Base-by-base conservation (phyloP, 1,140 invertebrate species). In the Oedothorax gibbosus region DNA sequence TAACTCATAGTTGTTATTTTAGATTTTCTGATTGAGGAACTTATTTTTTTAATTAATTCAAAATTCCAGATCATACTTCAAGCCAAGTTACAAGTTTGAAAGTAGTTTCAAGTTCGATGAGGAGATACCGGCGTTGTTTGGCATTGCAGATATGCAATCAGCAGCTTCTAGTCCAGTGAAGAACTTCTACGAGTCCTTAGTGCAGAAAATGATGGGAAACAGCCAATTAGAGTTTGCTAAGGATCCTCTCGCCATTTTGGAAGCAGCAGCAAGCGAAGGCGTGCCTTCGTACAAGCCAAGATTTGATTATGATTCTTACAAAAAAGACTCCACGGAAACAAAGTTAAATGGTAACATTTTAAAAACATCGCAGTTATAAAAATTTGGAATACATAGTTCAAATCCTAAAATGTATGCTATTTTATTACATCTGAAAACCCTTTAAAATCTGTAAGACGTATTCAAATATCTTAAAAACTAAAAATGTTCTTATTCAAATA, bases 251-350 rank as follows among this genome's bases (percentile, higher is more conserved):
- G 56, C 83, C 11, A 21, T 77, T 15, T 20, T 85, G 14, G 83
- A 85, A 14, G 50, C 18, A 20, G 64, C 75, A 15, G 62, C 83
- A 6, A 85, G 83, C 18, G 83, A 68, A 64, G 65, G 51, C 21
- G 53, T 56, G 2, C 83, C 53, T 11, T 57, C 53, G 5, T 85
- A 85, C 65, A 60, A 15, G 18, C 83, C 83, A 7, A 50, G 83
- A n/a, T 85, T 85, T 56, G 66, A 78, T 15, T 85, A 85, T 10
- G 83, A 85, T 15, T 15, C 72, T 4, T 85, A 85, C 20, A 50
- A 65, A 0, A 85, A 71, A 15, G 83, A 85, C 71, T 18, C 73
- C 2, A 85, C 75, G 3, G 83, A 77, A 60, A 54, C 51, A 20
- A 85, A 85, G 35, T 18, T 85, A 49, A 78, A 78, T 69, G 83